Evolutionary conservation across 1,140 invertebrate genomes (phyloP).

Genomic region (Orius insidiosus): DNA sequence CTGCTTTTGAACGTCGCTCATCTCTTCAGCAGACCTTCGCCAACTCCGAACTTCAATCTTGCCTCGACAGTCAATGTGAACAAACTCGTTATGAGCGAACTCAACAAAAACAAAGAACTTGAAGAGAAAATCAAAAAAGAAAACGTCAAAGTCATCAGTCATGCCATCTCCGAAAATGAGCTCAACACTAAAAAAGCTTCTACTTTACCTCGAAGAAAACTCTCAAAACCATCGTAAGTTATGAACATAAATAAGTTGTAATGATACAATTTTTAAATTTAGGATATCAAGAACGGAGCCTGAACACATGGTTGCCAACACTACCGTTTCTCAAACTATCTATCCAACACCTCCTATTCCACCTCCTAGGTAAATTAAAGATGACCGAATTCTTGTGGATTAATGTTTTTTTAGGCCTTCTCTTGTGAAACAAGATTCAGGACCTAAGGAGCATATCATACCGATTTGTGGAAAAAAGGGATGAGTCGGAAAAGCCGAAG

Average conservation of each 20-base stretch:
- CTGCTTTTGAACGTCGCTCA: conserved; percentile 64
- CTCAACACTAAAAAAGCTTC: conserved; percentile 18
- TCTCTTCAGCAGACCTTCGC: conserved; percentile 25
- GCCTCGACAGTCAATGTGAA: conserved; percentile 22
- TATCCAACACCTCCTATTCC: conserved; percentile 5
- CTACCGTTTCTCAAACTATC: conserved; percentile 5
- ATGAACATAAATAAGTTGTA: too few species aligned
- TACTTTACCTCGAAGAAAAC: conserved; percentile 27
- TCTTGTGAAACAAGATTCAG: conserved; percentile 20
- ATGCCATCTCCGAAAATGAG: conserved; percentile 17
- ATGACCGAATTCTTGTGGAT: background rate
- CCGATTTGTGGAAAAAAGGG: conserved; percentile 29
- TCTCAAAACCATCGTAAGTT: conserved; percentile 33
- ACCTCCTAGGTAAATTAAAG: conserved; percentile 1
- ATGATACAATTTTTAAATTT: too few species aligned
- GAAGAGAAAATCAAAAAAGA: conserved; percentile 13
- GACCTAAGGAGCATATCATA: conserved; percentile 35
- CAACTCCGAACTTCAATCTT: conserved; percentile 16
- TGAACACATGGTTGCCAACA: conserved; percentile 6
- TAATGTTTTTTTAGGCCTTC: conserved; percentile 19
- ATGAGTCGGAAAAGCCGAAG: conserved; percentile 12
- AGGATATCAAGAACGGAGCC: conserved; percentile 9
- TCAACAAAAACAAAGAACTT: conserved; percentile 38
- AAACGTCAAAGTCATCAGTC: conserved; percentile 20
- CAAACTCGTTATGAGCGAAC: conserved; percentile 24